These are phyloP conservation scores for Halocaridina rubra DNA, from an alignment of 2,888 invertebrate species.

Conservation along the genomic window DNA sequence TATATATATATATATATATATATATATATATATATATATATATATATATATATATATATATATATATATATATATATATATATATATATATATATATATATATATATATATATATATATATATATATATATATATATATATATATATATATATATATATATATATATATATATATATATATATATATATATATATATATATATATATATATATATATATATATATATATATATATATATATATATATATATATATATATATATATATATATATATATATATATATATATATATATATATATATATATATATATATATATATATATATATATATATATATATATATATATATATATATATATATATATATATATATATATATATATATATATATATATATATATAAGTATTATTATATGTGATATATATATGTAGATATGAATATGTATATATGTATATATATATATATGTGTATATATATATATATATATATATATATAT, in stretches of 20 bases:
- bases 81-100: too few relatives aligned
- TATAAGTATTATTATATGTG: not conserved
- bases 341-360: not conserved
- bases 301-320: not conserved
- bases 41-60: too few relatives aligned
- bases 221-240: conserved; percentile 6
- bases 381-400: not conserved
- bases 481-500: not conserved
- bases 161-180: conserved; percentile 21
- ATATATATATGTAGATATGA: not conserved
- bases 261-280: not conserved
- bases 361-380: not conserved
- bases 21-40: too few relatives aligned
- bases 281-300: not conserved
- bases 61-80: too few relatives aligned
- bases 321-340: not conserved
- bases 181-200: conserved; percentile 18
- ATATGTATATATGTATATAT: not conserved
- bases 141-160: not conserved
- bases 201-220: conserved; percentile 35
- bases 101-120: too few relatives aligned
- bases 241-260: not conserved
- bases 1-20: too few relatives aligned
- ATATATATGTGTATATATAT: not conserved
- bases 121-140: conserved; percentile 10